Base-by-base conservation (phyloP, 2,888 invertebrate species). In the Anoplius nigerrimus region DNA sequence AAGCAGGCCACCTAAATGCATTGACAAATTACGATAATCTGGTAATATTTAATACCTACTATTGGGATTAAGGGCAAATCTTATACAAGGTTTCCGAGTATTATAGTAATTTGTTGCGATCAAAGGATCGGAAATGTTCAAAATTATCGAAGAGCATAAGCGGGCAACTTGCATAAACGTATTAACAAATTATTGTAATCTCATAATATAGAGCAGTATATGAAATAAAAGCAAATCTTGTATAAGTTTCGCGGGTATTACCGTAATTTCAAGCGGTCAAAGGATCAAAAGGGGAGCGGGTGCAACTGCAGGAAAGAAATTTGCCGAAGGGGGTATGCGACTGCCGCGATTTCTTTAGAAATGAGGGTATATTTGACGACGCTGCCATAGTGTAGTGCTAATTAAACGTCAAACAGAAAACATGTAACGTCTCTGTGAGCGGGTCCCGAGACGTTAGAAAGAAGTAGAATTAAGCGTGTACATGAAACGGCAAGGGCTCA, bases 401-500 rank as follows among this genome's bases (percentile, higher is more conserved):
- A 66, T 66, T 66, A 66, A 66, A 61, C 55, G 48, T 66, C 60
- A 60, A 66, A 60, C 60, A 46, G 21, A 24, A 55, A 52, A 55
- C 48, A 22, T 18, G 60, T 60, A 55, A 55, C 42, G 45, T 48
- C 21, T 55, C 60, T 13, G 16, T n/a, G 16, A 21, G 21, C 53
- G 53, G 53, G 22, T 22, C 4, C 16, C 48, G 16, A 13, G 13
- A 20, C 48, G 48, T 20, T 48, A 20, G 48, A 20, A 20, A 48
- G 48, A 20, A 20, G 48, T 16, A 48, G 24, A 22, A 53, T 24
- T 24, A 22, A 53, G 53, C 21, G 53, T 60, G 51, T 54, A 72
- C 34, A 57, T 56, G 53, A 54, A 48, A 48, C 16, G 22, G 27
- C 66, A 55, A 66, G 60, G 68, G 66, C 72, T 72, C 69, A 72